Percentiles rank a stretch among this genome's conserved stretches.
These are phyloP conservation scores for Neoascia interrupta DNA, from an alignment of 2,888 invertebrate genomes.

Conservation along the genomic window DNA sequence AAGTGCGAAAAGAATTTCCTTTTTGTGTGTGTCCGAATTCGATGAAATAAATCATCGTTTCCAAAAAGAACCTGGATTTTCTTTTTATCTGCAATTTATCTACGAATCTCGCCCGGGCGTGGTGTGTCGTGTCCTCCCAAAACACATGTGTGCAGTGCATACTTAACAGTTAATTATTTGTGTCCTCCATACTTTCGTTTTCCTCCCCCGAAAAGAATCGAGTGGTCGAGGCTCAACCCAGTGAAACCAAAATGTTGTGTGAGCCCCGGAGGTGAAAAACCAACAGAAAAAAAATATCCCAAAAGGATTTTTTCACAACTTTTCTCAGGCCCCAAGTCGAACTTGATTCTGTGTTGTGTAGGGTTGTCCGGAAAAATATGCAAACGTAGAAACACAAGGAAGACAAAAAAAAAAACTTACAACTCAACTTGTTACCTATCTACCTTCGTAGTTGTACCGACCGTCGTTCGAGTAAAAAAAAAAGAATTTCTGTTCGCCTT, in stretches of 20 bases:
- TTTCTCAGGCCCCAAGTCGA: not conserved
- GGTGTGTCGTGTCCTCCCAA: too few species aligned
- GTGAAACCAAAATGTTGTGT: slow-evolving; percentile 60
- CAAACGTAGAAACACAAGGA: slow-evolving; percentile 51
- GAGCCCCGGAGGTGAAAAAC: slow-evolving; percentile 35
- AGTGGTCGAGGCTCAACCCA: slow-evolving; percentile 17
- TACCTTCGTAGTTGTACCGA: slow-evolving; percentile 42
- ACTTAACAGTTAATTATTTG: slow-evolving; percentile 45
- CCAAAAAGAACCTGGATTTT: slow-evolving; percentile 33
- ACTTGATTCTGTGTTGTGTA: not conserved
- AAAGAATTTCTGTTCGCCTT: slow-evolving; percentile 26
- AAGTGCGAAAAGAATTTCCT: slow-evolving; percentile 52
- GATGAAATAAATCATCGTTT: slow-evolving; percentile 4
- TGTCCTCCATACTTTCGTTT: slow-evolving; percentile 40
- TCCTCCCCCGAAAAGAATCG: slow-evolving; percentile 15
- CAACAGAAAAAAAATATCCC: slow-evolving; percentile 30
- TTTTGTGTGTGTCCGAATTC: slow-evolving; percentile 27
- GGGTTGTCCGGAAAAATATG: slow-evolving; percentile 41
- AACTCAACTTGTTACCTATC: slow-evolving; percentile 65
- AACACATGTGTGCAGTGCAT: slow-evolving; percentile 37
- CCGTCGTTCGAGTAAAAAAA: slow-evolving; percentile 42
- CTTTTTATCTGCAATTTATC: slow-evolving; percentile 38
- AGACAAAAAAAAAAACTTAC: slow-evolving; percentile 45
- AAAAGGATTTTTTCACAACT: slow-evolving; percentile 47
- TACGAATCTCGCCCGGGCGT: slow-evolving; percentile 48